Percentiles rank a stretch among this genome's conserved stretches.
phyloP scores from a whole-genome alignment of 2,888 invertebrate species.

The Portevinia maculata region DNA sequence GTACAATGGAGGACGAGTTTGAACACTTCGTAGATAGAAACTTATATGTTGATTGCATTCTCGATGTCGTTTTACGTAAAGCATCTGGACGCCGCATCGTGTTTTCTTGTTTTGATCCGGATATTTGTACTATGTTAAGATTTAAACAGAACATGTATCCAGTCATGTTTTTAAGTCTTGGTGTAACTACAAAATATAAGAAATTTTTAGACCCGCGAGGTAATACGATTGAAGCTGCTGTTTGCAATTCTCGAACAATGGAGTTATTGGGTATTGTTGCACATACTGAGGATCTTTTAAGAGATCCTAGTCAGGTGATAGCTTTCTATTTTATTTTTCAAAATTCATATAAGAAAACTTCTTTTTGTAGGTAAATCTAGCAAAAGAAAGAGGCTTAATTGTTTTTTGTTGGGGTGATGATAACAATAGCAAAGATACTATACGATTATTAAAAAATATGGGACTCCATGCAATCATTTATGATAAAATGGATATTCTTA shows the following conservation, averaged over 20 bases:
- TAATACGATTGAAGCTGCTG: constrained; percentile 90
- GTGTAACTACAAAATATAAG: constrained; percentile 88
- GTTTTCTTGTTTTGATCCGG: constrained; percentile 97
- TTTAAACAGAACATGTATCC: constrained; percentile 98
- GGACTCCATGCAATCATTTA: constrained; percentile 98
- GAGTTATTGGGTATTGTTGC: constrained; percentile 95
- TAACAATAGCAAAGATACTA: constrained; percentile 93
- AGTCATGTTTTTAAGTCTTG: constrained; percentile 96
- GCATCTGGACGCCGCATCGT: constrained; percentile 93
- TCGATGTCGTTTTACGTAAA: constrained; percentile 92
- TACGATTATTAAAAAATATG: constrained; percentile 92
- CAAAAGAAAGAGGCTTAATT: constrained; percentile 91
- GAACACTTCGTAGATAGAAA: constrained; percentile 94
- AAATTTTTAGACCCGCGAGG: constrained; percentile 94
- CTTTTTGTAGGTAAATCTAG: constrained; percentile 87
- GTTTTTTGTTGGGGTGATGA: constrained; percentile 99
- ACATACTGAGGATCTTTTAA: constrained; percentile 94
- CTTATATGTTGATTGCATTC: constrained; percentile 92
- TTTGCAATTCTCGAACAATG: constrained; percentile 91
- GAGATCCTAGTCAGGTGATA: constrained; percentile 90
- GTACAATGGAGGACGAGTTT: constrained; percentile 93
- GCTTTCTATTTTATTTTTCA: constrained; percentile 11
- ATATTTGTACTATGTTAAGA: constrained; percentile 96
- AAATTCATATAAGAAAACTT: background rate
- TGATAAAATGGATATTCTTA: constrained; percentile 91